phyloP scores from a whole-genome alignment of 2,797 vertebrate species.

The Parambassis ranga region DNA sequence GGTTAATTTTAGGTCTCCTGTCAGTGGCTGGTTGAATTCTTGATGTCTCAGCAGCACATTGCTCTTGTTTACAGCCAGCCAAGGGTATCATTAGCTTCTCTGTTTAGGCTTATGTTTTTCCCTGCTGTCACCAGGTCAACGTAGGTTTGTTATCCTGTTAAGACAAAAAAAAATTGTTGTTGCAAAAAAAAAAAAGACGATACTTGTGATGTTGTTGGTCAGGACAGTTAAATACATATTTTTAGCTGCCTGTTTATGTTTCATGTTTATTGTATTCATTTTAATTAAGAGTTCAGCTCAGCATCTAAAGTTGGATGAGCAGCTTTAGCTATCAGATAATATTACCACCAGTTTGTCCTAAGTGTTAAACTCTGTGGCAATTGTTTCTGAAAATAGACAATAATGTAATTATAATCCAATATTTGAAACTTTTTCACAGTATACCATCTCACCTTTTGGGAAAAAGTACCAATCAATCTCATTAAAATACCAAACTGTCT shows the following conservation, averaged over 20 bases:
- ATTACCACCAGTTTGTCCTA: neutral
- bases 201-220: neutral
- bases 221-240: neutral
- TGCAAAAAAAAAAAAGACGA: constrained; percentile 7
- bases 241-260: too few species aligned
- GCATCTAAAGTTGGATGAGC: neutral
- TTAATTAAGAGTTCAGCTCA: neutral
- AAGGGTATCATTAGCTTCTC: constrained; percentile 78
- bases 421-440: too few species aligned
- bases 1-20: constrained; percentile 70
- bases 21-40: constrained; percentile 69
- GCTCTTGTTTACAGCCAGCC: constrained; percentile 74
- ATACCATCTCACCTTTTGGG: too few species aligned
- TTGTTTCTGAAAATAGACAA: neutral
- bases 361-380: neutral
- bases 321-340: neutral
- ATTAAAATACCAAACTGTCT: neutral
- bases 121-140: constrained; percentile 54
- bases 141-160: constrained; percentile 51
- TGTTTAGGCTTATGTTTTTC: constrained; percentile 71
- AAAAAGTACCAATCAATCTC: neutral
- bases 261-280: too few species aligned
- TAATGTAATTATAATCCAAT: too few species aligned
- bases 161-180: constrained; percentile 36
- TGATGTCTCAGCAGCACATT: constrained; percentile 75